A percentile compares a stretch with the other conserved stretches of the same genome.
These are phyloP conservation scores for Sardinella longiceps DNA, from an alignment of 2,797 vertebrate species.

Conservation along the genomic window DNA sequence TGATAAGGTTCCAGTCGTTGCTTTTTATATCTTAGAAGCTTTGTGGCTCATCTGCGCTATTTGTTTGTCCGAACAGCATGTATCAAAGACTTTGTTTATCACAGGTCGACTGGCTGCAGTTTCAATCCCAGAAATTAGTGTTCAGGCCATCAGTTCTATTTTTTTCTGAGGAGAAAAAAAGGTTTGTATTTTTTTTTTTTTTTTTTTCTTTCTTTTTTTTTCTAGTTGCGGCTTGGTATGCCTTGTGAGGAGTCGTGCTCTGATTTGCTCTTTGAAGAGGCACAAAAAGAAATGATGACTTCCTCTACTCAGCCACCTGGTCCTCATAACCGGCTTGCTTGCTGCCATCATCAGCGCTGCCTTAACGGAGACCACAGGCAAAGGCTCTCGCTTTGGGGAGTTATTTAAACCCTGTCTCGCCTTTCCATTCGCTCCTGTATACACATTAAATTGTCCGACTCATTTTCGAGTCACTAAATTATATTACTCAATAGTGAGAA, in stretches of 20 bases:
- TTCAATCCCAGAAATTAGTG: conserved; percentile 11
- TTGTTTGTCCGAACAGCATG: conserved; percentile 8
- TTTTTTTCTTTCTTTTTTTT: conserved; percentile 22
- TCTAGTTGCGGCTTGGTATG: conserved; percentile 31
- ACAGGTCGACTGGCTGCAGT: neutral
- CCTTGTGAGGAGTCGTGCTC: conserved; percentile 37
- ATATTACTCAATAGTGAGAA: conserved; percentile 45
- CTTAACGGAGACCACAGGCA: conserved; percentile 35
- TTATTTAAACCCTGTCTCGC: conserved; percentile 37
- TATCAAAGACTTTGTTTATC: conserved; percentile 22
- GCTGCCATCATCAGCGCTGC: conserved; percentile 38
- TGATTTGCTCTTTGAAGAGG: conserved; percentile 44
- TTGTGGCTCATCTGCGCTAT: neutral
- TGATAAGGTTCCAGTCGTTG: neutral
- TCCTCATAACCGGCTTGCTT: conserved; percentile 40
- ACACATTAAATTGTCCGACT: conserved; percentile 45
- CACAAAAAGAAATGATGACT: conserved; percentile 46
- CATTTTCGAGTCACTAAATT: conserved; percentile 42
- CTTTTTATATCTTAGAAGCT: conserved; percentile 12
- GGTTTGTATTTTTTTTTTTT: conserved; percentile 13
- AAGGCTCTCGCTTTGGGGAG: conserved; percentile 40
- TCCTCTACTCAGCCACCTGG: conserved; percentile 50
- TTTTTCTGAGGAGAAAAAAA: conserved; percentile 6
- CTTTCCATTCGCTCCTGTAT: conserved; percentile 31
- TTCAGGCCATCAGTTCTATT: conserved; percentile 24